Conservation (phyloP, 2,888 invertebrate genomes). For the Leptopterna dolabrata region DNA sequence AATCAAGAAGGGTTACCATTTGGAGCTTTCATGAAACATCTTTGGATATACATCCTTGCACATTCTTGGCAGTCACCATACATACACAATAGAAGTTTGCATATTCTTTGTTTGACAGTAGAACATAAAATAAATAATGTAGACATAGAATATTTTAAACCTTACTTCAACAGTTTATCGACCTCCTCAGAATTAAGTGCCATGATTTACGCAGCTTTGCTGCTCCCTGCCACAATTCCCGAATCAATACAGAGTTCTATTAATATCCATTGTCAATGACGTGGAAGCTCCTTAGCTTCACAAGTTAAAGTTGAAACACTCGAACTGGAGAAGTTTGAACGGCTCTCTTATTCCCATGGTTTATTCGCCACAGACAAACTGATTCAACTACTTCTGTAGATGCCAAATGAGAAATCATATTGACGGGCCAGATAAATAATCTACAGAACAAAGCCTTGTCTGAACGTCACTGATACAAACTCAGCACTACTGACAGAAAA, state of each 20-base stretch:
- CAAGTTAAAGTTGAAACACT: neutral
- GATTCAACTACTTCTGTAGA: neutral
- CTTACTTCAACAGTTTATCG: constrained; percentile 35
- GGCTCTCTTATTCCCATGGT: neutral
- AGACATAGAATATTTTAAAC: neutral
- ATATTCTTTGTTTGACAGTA: too few species aligned
- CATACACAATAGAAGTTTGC: too few species aligned
- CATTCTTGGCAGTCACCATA: too few species aligned
- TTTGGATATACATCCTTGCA: too few species aligned
- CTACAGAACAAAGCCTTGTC: too few species aligned
- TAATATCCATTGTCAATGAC: neutral
- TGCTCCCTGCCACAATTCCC: neutral
- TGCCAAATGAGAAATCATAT: neutral
- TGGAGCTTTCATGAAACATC: too few species aligned
- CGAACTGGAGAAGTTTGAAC: neutral
- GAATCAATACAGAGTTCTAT: neutral
- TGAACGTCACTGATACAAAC: too few species aligned
- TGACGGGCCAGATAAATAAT: neutral
- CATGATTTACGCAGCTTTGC: constrained; percentile 2
- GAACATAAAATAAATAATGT: neutral
- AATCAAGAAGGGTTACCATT: too few species aligned
- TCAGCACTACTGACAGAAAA: too few species aligned
- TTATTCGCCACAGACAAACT: neutral
- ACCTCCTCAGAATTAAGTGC: constrained; percentile 40
- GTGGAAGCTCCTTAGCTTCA: neutral